Evolutionary conservation across 2,888 invertebrate species (phyloP), one percentile per base, ranked within the genome.

Genomic region (Acholoe squamosa): DNA sequence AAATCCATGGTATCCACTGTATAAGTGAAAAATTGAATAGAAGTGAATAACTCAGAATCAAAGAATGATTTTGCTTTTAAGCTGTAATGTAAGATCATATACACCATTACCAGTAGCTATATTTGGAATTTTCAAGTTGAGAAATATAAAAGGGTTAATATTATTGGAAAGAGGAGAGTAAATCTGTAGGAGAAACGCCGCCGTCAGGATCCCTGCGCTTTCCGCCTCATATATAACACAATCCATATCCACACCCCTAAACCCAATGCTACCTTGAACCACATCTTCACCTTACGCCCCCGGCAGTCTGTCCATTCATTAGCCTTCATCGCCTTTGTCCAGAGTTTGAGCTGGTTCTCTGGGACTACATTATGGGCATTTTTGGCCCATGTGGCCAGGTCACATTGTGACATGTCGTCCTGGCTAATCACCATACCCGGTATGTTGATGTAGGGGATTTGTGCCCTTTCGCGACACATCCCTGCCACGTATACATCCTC

Each of bases 401-500:
- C 91, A 77, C 93, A 93, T 1, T 43, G 16, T 0, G 91, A 91
- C 92, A 92, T 91, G 19, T 31, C 43, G 12, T 90, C 51, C 22
- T 90, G 89, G 67, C 91, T 90, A 5, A 91, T 91, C 19, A 86
- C 54, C 52, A 90, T 91, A 1, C 93, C 93, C 5, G 89, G 52
- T 1, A 93, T 91, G 80, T 92, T 91, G 14, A 90, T 91, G 90
- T 93, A 93, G 10, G 84, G 90, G 28, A 92, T 90, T 25, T 91
- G 54, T 3, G 92, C 92, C 0, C 88, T 89, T 22, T 91, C 91
- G 5, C 93, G 89, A 61, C 92, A 91, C 54, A 93, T 84, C 12
- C 93, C 93, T 7, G 92, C 89, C 19, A 92, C 91, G 90, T 90
- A 92, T 33, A 93, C 93, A 61, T 93, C 93, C 90, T 93, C 93